phyloP scores from a whole-genome alignment of 2,113 vertebrate genomes.

The Xyrauchen texanus region DNA sequence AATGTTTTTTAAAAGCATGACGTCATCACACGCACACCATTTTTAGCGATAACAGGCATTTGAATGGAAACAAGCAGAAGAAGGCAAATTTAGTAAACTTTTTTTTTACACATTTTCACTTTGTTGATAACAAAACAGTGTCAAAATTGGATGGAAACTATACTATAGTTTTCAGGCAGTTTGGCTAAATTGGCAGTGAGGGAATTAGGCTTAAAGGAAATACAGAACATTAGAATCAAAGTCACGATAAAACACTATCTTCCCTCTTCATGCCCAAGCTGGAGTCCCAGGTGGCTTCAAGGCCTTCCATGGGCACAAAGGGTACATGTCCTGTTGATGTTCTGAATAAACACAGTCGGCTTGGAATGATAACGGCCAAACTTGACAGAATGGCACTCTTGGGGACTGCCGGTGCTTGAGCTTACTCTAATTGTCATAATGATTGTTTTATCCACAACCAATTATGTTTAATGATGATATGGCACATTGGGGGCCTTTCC shows the following conservation, averaged over 20 bases:
- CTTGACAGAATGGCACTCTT: constrained; percentile 74
- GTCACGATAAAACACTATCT: constrained; percentile 84
- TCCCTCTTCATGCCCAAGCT: constrained; percentile 55
- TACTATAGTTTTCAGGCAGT: constrained; percentile 93
- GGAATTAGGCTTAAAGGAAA: constrained; percentile 77
- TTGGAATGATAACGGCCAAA: constrained; percentile 61
- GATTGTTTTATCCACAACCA: constrained; percentile 73
- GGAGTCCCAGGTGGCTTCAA: constrained; percentile 60
- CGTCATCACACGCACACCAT: too few species aligned
- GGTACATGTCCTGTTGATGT: constrained; percentile 80
- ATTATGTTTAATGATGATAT: constrained; percentile 72
- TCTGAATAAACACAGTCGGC: constrained; percentile 75
- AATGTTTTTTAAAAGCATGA: too few species aligned
- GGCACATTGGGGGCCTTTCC: constrained; percentile 55
- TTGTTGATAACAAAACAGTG: too few species aligned
- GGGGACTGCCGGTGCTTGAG: constrained; percentile 67
- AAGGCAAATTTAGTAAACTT: too few species aligned
- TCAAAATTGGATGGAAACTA: constrained; percentile 41
- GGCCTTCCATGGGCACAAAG: constrained; percentile 79
- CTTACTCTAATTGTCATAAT: constrained; percentile 76
- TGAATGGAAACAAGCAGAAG: too few species aligned
- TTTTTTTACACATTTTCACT: too few species aligned
- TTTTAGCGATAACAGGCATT: too few species aligned
- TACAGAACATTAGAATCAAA: constrained; percentile 90
- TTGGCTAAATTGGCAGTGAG: constrained; percentile 80